A percentile compares a stretch with the other conserved stretches of the same genome.
Conservation (phyloP, 2,888 invertebrate species). For the Linnaemya vulpina region DNA sequence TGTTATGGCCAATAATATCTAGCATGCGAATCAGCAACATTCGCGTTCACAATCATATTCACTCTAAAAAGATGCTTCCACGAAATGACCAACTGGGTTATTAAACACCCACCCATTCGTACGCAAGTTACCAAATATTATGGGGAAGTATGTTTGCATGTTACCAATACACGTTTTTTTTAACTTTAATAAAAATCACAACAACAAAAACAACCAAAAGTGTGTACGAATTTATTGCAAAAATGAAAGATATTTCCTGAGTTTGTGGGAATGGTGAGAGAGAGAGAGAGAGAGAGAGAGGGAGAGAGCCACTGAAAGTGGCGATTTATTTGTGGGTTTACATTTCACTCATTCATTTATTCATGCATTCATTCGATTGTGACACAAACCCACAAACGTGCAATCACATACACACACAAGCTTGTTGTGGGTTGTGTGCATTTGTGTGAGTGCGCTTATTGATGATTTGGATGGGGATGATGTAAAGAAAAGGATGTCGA, state of each 20-base stretch:
- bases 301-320: slow-evolving; percentile 44
- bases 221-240: slow-evolving; percentile 47
- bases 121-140: too few species aligned
- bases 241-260: not conserved
- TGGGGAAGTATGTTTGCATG: not conserved
- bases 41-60: too few species aligned
- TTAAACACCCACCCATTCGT: too few species aligned
- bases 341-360: slow-evolving; percentile 40
- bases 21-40: too few species aligned
- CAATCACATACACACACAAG: not conserved
- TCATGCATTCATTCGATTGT: not conserved
- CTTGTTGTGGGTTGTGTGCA: not conserved
- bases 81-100: too few species aligned
- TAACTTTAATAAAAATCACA: not conserved
- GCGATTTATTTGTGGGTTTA: slow-evolving; percentile 57
- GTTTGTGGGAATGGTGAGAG: not conserved
- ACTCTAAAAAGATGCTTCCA: too few species aligned
- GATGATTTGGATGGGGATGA: slow-evolving; percentile 38
- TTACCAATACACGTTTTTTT: not conserved
- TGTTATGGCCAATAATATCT: too few species aligned
- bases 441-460: not conserved
- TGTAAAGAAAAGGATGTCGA: slow-evolving; percentile 17
- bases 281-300: too few species aligned
- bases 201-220: not conserved
- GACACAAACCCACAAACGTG: not conserved